Percentiles rank a stretch among this genome's conserved stretches.
These are phyloP conservation scores for Zosterops lateralis DNA, from an alignment of 2,113 vertebrate species.

Conservation along the genomic window DNA sequence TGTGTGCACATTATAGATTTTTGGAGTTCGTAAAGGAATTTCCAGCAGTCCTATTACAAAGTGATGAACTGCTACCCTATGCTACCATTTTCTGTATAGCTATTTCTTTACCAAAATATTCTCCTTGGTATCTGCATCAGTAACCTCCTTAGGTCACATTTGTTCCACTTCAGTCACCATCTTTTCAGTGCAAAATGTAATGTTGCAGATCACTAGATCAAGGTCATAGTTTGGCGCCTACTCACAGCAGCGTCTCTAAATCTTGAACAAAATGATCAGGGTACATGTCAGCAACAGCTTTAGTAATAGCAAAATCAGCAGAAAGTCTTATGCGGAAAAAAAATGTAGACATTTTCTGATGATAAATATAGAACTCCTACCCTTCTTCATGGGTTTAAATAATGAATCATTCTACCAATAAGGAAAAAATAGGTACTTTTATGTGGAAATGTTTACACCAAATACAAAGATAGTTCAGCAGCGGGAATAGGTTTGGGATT, in stretches of 20 bases:
- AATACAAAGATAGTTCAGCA: background rate
- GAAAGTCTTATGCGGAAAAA: background rate
- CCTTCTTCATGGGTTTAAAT: background rate
- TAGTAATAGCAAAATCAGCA: conserved; percentile 26
- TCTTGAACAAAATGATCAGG: background rate
- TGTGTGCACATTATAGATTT: background rate
- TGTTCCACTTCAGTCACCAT: conserved; percentile 29
- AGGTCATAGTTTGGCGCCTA: conserved; percentile 44
- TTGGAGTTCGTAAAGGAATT: background rate
- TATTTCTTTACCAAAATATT: background rate
- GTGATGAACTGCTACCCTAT: background rate
- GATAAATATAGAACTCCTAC: background rate
- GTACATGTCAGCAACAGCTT: background rate
- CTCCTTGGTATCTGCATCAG: conserved; percentile 13
- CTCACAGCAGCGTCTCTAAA: conserved; percentile 44
- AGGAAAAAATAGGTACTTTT: background rate
- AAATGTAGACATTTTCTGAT: background rate
- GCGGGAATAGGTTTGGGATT: background rate
- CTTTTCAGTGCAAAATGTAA: conserved; percentile 43
- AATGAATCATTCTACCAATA: background rate
- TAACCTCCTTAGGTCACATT: conserved; percentile 42
- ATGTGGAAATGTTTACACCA: background rate
- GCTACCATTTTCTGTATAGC: background rate
- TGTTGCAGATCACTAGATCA: conserved; percentile 47
- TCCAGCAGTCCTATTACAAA: background rate